Conservation (phyloP, 2,888 invertebrate species). For the Phyto melanocephala region DNA sequence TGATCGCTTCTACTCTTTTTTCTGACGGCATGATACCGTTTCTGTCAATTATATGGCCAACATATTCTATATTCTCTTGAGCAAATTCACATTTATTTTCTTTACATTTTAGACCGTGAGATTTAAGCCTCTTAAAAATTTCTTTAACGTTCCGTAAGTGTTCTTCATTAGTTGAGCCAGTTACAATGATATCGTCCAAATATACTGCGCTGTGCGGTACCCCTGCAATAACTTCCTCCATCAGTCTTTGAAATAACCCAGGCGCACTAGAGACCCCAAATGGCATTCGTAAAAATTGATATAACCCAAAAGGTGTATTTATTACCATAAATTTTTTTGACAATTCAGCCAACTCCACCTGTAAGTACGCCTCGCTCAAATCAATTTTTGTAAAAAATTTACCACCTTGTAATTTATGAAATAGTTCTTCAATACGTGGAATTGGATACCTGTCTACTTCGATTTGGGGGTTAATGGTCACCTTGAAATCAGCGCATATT, state of each 20-base stretch:
- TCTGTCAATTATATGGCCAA: constrained; percentile 1
- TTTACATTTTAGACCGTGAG: not conserved
- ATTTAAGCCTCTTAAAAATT: not conserved
- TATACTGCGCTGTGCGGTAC: constrained; percentile 26
- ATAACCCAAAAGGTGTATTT: constrained; percentile 63
- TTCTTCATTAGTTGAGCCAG: not conserved
- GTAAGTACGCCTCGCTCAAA: constrained; percentile 56
- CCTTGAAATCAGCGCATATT: constrained; percentile 25
- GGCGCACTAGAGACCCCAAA: constrained; percentile 41
- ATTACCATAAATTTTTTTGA: constrained; percentile 55
- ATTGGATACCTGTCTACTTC: constrained; percentile 61
- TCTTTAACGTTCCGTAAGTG: not conserved
- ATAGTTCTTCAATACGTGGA: constrained; percentile 56
- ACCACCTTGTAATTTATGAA: constrained; percentile 59
- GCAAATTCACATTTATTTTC: not conserved
- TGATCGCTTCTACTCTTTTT: too few species aligned
- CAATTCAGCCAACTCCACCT: constrained; percentile 52
- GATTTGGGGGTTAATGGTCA: constrained; percentile 28
- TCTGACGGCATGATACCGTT: too few species aligned
- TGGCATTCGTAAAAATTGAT: constrained; percentile 24
- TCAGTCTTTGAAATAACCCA: constrained; percentile 47
- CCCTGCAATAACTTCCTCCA: constrained; percentile 37
- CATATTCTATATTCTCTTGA: not conserved
- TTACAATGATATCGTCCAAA: constrained; percentile 42
- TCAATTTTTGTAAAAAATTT: constrained; percentile 60